Evolutionary conservation across 2,888 invertebrate species (phyloP).

Genomic region (Rutpela maculata): DNA sequence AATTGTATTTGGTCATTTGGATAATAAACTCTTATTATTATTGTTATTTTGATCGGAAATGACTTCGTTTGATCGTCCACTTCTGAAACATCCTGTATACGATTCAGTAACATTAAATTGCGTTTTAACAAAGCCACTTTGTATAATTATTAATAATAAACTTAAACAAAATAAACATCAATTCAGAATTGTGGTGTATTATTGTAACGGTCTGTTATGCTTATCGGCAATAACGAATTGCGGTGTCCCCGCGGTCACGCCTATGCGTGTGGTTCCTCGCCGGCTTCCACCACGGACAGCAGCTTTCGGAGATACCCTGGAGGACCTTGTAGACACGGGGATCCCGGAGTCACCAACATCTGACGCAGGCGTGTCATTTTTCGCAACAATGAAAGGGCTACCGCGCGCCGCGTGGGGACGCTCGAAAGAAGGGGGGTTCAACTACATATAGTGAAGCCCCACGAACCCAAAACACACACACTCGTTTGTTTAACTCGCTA

Average conservation of each 20-base stretch:
- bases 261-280: constrained; percentile 24
- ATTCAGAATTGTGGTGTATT: too few species aligned
- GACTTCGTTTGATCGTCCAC: too few species aligned
- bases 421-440: constrained; percentile 69
- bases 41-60: too few species aligned
- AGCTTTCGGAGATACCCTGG: constrained; percentile 55
- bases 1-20: too few species aligned
- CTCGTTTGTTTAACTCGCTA: constrained; percentile 70
- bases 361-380: constrained; percentile 80
- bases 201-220: too few species aligned
- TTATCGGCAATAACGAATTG: background rate
- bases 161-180: too few species aligned
- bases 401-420: constrained; percentile 75
- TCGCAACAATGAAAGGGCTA: constrained; percentile 73
- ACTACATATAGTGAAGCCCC: constrained; percentile 71
- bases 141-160: too few species aligned
- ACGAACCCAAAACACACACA: constrained; percentile 65
- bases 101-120: too few species aligned
- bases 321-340: constrained; percentile 57
- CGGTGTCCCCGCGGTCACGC: constrained; percentile 10
- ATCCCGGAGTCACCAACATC: constrained; percentile 71
- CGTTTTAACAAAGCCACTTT: too few species aligned
- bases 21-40: too few species aligned
- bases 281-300: constrained; percentile 32
- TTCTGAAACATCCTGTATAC: too few species aligned